Evolutionary conservation across 2,888 invertebrate species (phyloP), one percentile per base, ranked within the genome.

Genomic region (Baronia brevicornis): DNA sequence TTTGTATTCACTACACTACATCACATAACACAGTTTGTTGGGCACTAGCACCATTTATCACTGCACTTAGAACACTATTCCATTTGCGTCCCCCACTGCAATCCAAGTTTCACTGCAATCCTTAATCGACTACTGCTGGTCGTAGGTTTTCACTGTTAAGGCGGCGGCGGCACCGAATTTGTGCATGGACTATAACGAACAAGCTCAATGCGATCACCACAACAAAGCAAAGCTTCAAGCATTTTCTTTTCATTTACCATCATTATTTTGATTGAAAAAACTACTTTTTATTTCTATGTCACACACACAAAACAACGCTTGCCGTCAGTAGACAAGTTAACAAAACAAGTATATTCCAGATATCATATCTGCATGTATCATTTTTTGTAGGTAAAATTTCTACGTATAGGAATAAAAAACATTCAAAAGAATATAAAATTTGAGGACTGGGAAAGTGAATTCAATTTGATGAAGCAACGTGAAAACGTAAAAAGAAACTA

Each of bases 101-200:
- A 84, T 84, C 82, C 82, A 69, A 68, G 51, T 58, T 45, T 60
- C 82, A 84, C 82, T 84, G 82, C 82, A 82, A 84, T 84, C 82
- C 82, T 65, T 77, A 58, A 54, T 42, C 26, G 22, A 22, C 22
- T 22, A 18, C 27, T 15, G 46, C 49, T 49, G 50, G 46, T 50
- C 50, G 54, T 44, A 44, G 48, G 25, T 51, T 41, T 43, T 60
- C 62, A 63, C 58, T 62, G 61, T 48, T 45, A 54, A 51, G 67
- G 68, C 66, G 74, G 77, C 75, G 80, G 80, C 79, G 73, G 67
- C 66, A 59, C 66, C 69, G 49, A 17, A 38, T 54, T 68, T 65
- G 73, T 67, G 59, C 50, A 44, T 30, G 46, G 54, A 54, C 56
- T 61, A 57, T 48, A 54, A 58, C 54, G 53, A 47, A 55, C 57